Evolutionary conservation across 2,113 vertebrate species (phyloP).

Genomic region (Atherinomorus stipes): DNA sequence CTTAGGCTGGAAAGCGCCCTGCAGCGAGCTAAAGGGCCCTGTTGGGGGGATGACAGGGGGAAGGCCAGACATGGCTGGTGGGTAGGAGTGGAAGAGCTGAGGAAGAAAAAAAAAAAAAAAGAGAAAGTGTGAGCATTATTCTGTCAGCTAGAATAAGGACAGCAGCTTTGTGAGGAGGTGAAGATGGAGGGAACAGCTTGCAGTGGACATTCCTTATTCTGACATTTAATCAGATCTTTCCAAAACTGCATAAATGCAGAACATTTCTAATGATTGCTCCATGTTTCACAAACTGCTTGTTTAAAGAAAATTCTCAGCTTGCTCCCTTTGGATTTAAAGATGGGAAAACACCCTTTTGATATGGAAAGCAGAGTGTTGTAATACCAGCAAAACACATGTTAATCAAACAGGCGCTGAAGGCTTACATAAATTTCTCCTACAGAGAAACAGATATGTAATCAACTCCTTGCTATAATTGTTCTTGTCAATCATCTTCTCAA

Average conservation of each 20-base stretch:
- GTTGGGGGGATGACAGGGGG: slow-evolving; percentile 97
- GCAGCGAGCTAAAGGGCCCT: slow-evolving; percentile 95
- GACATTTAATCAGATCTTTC: not conserved
- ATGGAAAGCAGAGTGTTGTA: slow-evolving; percentile 58
- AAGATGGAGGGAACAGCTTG: not conserved
- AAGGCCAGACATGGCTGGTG: slow-evolving; percentile 94
- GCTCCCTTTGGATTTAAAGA: slow-evolving; percentile 35
- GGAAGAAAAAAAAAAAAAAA: slow-evolving; percentile 54
- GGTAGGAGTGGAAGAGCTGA: slow-evolving; percentile 98
- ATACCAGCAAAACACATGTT: slow-evolving; percentile 49
- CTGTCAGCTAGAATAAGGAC: not conserved
- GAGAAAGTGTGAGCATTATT: slow-evolving; percentile 34
- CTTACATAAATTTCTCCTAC: no score
- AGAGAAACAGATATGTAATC: slow-evolving; percentile 40
- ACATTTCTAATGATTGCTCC: slow-evolving; percentile 27
- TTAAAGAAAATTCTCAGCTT: slow-evolving; percentile 24
- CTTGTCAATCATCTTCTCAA: slow-evolving; percentile 36
- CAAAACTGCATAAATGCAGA: not conserved
- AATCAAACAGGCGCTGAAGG: slow-evolving; percentile 44
- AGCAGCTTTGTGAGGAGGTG: not conserved
- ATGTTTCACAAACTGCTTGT: slow-evolving; percentile 25
- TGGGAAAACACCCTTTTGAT: slow-evolving; percentile 45
- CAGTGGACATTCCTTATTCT: not conserved
- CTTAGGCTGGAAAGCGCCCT: slow-evolving; percentile 99
- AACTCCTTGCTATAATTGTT: slow-evolving; percentile 21